phyloP scores from a whole-genome alignment of 2,888 invertebrate species.

The Acanthosepion esculentum region DNA sequence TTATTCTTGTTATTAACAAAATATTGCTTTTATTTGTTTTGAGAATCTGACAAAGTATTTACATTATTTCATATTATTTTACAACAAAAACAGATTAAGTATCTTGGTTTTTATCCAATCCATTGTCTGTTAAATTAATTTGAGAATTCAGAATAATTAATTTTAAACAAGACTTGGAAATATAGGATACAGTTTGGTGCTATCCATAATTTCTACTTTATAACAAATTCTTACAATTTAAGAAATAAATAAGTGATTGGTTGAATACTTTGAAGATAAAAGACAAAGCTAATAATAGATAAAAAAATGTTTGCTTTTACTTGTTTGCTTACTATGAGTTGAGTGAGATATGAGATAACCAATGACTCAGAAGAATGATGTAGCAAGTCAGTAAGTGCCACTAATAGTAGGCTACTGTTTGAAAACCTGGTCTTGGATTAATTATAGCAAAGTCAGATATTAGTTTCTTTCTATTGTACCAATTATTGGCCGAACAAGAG shows the following conservation, averaged over 20 bases:
- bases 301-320: not conserved
- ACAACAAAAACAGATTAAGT: too few species aligned
- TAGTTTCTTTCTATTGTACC: not conserved
- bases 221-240: not conserved
- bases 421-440: not conserved
- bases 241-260: not conserved
- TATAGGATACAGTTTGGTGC: not conserved
- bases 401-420: not conserved
- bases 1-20: too few species aligned
- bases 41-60: too few species aligned
- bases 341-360: not conserved
- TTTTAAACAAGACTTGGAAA: too few species aligned
- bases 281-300: not conserved
- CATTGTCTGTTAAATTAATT: not conserved
- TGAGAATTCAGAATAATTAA: not conserved
- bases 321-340: not conserved
- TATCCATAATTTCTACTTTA: not conserved
- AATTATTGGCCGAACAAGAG: not conserved
- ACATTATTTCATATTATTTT: too few species aligned
- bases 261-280: not conserved
- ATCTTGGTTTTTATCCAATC: not conserved
- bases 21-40: too few species aligned
- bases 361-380: too few species aligned
- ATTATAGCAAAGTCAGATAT: not conserved
- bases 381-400: not conserved